Base-by-base conservation (phyloP, 2,888 invertebrate species). In the Cephus spinipes region DNA sequence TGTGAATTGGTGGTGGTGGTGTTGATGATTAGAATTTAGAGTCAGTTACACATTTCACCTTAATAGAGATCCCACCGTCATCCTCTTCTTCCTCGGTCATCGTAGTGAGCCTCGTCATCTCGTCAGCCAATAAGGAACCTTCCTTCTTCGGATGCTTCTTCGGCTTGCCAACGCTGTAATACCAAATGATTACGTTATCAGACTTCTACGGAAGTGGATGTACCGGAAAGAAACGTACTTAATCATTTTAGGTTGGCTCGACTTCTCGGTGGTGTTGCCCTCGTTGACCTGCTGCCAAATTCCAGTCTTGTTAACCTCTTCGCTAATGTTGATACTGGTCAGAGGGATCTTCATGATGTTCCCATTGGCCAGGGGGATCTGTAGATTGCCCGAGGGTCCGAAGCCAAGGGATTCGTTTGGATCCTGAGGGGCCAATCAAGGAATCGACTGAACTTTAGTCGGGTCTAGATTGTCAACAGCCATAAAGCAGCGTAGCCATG, bases 201-300 rank as follows among this genome's bases (percentile, higher is more conserved):
- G 68, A 35, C 3, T 12, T 12, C 23, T 9, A 76, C 11, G 15
- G 15, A 75, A 33, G 23, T 1, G 4, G 15, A 35, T 68, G 11
- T 68, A 31, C 11, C 33, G 12, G 87, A 2, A 23, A 68, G 33
- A 75, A 76, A 83, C 89, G 79, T 87, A 91, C 91, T 89, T 90
- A 77, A 88, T 90, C 76, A 87, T 76, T 78, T 90, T 90, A 4
- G 82, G 77, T 73, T 88, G 87, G 75, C 89, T 90, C 40, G 68
- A 75, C 71, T 80, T 87, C 88, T 93, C 92, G 83, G 93, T 93
- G 80, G 93, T 92, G 88, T 94, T 95, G 81, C 93, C 93, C 87
- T 95, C 95, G 90, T 97, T 97, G 23, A 97, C 96, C 92, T 97
- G 97, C 89, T 97, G 97, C 98, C 98, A 99, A 88, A 98, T 96